Percentiles rank a stretch among this genome's conserved stretches.
Evolutionary conservation across 92 coral and sea anemone species (phyloP).

Genomic region (Heteractis magnifica): DNA sequence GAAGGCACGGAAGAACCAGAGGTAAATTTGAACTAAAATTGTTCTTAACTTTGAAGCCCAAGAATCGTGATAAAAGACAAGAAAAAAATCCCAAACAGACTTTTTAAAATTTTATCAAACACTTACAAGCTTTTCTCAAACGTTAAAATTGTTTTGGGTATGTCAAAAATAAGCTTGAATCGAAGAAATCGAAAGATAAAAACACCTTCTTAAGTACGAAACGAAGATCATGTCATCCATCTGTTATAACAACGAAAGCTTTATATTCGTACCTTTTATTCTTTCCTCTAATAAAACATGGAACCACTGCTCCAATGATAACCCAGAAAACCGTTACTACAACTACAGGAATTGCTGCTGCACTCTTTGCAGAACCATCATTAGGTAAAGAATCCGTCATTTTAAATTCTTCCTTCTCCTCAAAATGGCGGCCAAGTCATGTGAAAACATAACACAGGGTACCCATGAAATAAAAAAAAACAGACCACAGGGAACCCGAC

Average conservation of each 20-base stretch:
- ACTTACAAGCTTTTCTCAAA: too few species aligned
- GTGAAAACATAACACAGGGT: conserved; percentile 33
- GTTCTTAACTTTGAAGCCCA: too few species aligned
- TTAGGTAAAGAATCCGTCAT: conserved; percentile 52
- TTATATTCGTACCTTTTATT: conserved; percentile 81
- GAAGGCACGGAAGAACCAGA: too few species aligned
- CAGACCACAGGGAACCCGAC: conserved; percentile 10
- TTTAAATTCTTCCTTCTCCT: neutral
- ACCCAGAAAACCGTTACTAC: conserved; percentile 88
- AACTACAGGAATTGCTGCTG: conserved; percentile 76
- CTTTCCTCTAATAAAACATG: conserved; percentile 86
- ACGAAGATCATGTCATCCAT: neutral
- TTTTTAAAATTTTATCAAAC: too few species aligned
- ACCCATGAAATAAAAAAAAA: neutral
- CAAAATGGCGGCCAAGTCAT: conserved; percentile 34
- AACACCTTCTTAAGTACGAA: neutral
- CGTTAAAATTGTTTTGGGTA: neutral
- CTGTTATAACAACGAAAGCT: neutral
- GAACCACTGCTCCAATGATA: conserved; percentile 78
- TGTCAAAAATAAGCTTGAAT: neutral
- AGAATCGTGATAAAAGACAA: too few species aligned
- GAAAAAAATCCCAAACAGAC: too few species aligned
- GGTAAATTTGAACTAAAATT: too few species aligned
- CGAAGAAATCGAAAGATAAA: neutral
- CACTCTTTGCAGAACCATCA: conserved; percentile 50